These are phyloP conservation scores for Panagrolaimus sp. DNA, from an alignment of 1,140 invertebrate genomes.

Conservation along the genomic window DNA sequence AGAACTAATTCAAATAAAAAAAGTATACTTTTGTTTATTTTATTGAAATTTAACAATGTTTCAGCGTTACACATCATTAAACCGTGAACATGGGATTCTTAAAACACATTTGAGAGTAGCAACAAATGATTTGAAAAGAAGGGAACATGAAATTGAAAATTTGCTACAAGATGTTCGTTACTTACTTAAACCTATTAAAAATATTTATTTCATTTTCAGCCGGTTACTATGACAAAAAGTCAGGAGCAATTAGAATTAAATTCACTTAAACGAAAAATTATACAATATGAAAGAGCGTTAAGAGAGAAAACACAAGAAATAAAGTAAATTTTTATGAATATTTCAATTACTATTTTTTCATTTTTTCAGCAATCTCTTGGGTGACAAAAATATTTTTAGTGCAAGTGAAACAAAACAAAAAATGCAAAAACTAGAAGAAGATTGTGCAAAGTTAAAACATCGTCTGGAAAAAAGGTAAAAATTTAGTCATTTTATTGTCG, in stretches of 20 bases:
- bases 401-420: neutral
- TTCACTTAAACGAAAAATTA: constrained; percentile 33
- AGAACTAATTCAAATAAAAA: constrained; percentile 2
- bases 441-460: neutral
- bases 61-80: neutral
- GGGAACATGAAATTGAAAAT: constrained; percentile 5
- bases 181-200: too few species aligned
- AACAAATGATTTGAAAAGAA: constrained; percentile 2
- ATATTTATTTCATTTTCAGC: too few species aligned
- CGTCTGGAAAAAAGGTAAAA: neutral
- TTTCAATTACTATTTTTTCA: neutral
- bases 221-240: constrained; percentile 14
- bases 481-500: too few species aligned
- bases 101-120: neutral
- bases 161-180: constrained; percentile 5
- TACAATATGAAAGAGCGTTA: constrained; percentile 37
- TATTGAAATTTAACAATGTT: neutral
- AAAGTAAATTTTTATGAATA: constrained; percentile 24
- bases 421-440: neutral
- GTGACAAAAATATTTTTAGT: constrained; percentile 1
- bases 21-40: neutral
- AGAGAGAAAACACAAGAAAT: constrained; percentile 43
- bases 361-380: neutral
- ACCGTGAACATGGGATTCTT: neutral
- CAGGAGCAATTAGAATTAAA: constrained; percentile 20